Evolutionary conservation across 2,888 invertebrate species (phyloP).

Genomic region (Hoplodrina blanda): DNA sequence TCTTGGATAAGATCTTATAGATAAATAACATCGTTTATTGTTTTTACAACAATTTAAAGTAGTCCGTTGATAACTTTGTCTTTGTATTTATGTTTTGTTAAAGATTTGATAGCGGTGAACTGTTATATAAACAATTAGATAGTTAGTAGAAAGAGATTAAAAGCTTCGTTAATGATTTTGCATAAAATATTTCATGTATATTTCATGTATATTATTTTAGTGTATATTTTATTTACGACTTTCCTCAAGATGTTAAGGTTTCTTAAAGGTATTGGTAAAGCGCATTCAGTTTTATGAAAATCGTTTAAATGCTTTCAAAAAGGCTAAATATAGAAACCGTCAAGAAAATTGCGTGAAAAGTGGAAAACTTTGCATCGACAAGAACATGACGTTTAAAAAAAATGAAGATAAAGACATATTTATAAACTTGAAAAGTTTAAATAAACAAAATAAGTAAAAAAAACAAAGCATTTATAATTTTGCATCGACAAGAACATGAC

Average conservation of each 20-base stretch:
- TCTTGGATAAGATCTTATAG: constrained; percentile 18
- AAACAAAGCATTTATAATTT: too few relatives aligned
- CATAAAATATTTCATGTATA: background rate
- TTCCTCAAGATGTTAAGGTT: background rate
- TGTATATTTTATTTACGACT: background rate
- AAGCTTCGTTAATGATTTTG: background rate
- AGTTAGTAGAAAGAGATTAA: background rate
- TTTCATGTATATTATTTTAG: background rate
- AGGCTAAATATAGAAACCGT: background rate
- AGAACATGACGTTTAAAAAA: background rate
- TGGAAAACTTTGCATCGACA: background rate
- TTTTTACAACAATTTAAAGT: constrained; percentile 14
- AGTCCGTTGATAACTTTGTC: constrained; percentile 12
- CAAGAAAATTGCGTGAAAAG: background rate
- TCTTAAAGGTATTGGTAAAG: background rate
- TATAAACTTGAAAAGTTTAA: too few relatives aligned
- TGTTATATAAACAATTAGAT: background rate
- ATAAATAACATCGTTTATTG: constrained; percentile 16
- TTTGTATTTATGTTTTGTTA: background rate
- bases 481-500: too few relatives aligned
- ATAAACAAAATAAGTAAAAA: too few relatives aligned
- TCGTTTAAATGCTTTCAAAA: background rate
- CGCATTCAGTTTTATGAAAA: background rate
- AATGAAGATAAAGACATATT: background rate
- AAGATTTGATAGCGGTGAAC: constrained; percentile 2